Conservation (phyloP, 2,113 vertebrate genomes). For the Cavia porcellus region DNA sequence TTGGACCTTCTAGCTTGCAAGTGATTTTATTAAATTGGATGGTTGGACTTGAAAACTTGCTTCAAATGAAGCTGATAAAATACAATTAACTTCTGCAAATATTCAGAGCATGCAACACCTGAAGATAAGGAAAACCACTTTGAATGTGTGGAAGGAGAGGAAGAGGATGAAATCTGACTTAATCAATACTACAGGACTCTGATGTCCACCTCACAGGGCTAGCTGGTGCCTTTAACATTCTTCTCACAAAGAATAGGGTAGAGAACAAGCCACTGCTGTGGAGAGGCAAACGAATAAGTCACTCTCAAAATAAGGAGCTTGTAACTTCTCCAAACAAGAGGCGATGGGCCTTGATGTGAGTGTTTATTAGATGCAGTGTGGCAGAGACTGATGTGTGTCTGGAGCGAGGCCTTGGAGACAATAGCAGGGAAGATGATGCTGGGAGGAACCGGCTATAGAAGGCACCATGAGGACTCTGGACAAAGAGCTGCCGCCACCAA, state of each 20-base stretch:
- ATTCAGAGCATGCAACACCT: constrained; percentile 6
- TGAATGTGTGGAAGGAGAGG: not conserved
- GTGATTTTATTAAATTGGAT: constrained; percentile 45
- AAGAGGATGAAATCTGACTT: not conserved
- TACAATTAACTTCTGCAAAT: constrained; percentile 57
- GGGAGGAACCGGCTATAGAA: not conserved
- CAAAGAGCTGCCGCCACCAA: not conserved
- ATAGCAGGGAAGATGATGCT: not conserved
- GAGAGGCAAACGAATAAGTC: not conserved
- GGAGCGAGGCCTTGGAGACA: not conserved
- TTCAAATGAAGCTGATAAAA: constrained; percentile 46
- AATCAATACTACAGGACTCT: not conserved
- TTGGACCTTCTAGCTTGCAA: constrained; percentile 53
- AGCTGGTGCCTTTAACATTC: not conserved
- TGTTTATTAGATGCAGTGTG: not conserved
- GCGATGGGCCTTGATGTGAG: not conserved
- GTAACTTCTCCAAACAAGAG: constrained; percentile 12
- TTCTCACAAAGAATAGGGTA: not conserved
- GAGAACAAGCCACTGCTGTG: not conserved
- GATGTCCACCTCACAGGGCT: not conserved
- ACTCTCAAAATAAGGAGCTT: not conserved
- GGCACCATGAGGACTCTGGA: not conserved
- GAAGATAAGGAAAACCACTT: not conserved
- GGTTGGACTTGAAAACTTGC: constrained; percentile 13
- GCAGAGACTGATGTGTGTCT: not conserved